Conservation (phyloP, 2,797 vertebrate genomes). For the Botia almorhae region DNA sequence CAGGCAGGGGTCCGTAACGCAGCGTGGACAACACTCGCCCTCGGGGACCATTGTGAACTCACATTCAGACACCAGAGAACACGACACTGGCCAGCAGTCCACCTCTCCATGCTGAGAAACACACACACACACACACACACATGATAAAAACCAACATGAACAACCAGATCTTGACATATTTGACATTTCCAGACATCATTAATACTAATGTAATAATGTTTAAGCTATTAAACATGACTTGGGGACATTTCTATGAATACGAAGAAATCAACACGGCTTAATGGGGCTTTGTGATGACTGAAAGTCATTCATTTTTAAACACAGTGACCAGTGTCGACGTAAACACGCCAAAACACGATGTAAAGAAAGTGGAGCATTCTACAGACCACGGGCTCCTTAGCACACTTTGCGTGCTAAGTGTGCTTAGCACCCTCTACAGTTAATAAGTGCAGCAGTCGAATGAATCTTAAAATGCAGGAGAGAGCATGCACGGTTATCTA, state of each 20-base stretch:
- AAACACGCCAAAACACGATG: background rate
- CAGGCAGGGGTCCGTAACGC: constrained; percentile 85
- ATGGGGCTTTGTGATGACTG: background rate
- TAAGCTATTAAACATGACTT: background rate
- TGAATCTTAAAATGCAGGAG: constrained; percentile 7
- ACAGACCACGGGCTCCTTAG: too few relatives aligned
- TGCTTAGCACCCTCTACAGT: background rate
- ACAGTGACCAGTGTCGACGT: background rate
- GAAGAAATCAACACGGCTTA: background rate
- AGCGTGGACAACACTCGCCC: constrained; percentile 83
- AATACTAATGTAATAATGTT: background rate
- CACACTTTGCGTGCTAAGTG: too few relatives aligned
- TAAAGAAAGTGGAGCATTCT: background rate
- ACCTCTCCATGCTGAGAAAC: constrained; percentile 83
- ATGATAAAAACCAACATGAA: background rate
- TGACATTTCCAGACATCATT: too few relatives aligned
- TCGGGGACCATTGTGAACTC: constrained; percentile 84
- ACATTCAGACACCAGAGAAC: constrained; percentile 79
- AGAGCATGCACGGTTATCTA: background rate
- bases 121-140: constrained; percentile 25
- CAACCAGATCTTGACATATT: too few relatives aligned
- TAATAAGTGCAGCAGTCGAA: background rate
- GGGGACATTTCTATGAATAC: background rate
- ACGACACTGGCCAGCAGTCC: constrained; percentile 87
- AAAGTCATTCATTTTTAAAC: background rate